Percentiles rank a stretch among this genome's conserved stretches.
Evolutionary conservation across 35 echinoderm and acorn worm genomes (phyloP).

Genomic region (Holothuria glaberrima): DNA sequence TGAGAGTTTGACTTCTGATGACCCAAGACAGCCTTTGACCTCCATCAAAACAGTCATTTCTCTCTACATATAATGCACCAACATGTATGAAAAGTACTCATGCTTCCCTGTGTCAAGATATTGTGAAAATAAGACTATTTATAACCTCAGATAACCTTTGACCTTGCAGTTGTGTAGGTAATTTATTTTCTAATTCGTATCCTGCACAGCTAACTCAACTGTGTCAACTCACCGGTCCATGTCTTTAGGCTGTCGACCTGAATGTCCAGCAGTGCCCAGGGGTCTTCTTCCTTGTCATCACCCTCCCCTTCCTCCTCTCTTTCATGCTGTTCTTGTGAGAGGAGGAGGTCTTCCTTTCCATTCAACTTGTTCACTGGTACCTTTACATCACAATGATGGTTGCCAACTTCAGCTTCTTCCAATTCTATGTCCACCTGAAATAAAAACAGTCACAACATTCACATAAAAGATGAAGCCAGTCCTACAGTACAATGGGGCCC

Average conservation of each 20-base stretch:
- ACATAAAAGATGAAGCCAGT: not conserved
- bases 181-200: too few relatives aligned
- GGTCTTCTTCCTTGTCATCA: not conserved
- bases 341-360: not conserved
- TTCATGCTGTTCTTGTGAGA: not conserved
- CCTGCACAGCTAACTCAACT: not conserved
- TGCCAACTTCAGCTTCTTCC: not conserved
- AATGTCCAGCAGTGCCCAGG: slow-evolving; percentile 7
- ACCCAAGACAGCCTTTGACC: too few relatives aligned
- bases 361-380: too few relatives aligned
- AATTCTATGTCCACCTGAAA: slow-evolving; percentile 3
- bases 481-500: too few relatives aligned
- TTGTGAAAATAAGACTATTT: too few relatives aligned
- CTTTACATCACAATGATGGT: not conserved
- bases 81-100: too few relatives aligned
- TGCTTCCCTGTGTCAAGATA: too few relatives aligned
- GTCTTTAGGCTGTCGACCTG: not conserved
- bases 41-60: too few relatives aligned
- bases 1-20: too few relatives aligned
- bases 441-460: not conserved
- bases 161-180: too few relatives aligned
- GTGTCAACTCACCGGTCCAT: not conserved
- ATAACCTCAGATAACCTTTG: too few relatives aligned
- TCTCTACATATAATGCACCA: too few relatives aligned
- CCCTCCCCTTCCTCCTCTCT: not conserved